phyloP scores from a whole-genome alignment of 2,888 invertebrate species.

The Drosophila multiciliata region DNA sequence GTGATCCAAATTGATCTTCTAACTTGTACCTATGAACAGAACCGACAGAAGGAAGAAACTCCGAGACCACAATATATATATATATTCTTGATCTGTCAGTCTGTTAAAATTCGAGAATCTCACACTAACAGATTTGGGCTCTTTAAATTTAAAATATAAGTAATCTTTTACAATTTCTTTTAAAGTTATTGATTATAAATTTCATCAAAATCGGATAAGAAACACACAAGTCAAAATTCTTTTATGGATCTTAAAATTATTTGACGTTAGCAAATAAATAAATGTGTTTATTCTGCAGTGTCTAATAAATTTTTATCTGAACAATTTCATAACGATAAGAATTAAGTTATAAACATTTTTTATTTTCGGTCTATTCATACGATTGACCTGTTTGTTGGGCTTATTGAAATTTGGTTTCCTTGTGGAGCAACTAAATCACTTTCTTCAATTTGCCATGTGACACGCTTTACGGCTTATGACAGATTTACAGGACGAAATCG shows the following conservation, averaged over 20 bases:
- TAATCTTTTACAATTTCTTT: neutral
- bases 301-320: neutral
- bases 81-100: neutral
- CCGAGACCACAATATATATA: neutral
- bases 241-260: neutral
- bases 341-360: neutral
- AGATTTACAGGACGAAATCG: conserved; percentile 75
- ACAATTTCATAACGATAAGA: neutral
- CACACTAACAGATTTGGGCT: neutral
- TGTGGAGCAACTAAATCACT: conserved; percentile 33
- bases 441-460: conserved; percentile 83
- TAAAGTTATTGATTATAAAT: neutral
- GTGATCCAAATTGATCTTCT: neutral
- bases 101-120: neutral
- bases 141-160: neutral
- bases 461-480: conserved; percentile 84
- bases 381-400: neutral
- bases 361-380: neutral
- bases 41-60: neutral
- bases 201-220: neutral
- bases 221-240: neutral
- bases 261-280: neutral
- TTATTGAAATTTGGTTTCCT: conserved; percentile 8
- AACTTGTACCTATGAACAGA: neutral
- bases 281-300: neutral